A percentile compares a stretch with the other conserved stretches of the same genome.
phyloP scores from a whole-genome alignment of 2,113 vertebrate genomes.

The Polyodon spathula region DNA sequence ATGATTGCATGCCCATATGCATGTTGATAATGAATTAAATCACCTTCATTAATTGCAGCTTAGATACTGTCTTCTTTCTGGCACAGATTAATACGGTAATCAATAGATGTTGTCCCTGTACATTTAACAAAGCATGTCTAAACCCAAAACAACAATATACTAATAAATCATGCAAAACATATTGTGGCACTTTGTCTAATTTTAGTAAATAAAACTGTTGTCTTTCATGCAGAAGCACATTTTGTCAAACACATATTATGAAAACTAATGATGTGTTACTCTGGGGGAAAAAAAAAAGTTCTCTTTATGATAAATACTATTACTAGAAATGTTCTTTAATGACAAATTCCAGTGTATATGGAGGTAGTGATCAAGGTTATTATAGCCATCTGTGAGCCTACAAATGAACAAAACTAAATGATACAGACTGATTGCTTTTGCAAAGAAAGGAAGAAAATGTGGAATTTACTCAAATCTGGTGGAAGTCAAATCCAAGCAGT shows the following conservation, averaged over 20 bases:
- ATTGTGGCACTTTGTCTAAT: conserved; percentile 35
- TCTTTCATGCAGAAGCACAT: conserved; percentile 44
- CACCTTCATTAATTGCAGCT: conserved; percentile 30
- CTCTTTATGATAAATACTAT: conserved; percentile 31
- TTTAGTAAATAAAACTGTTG: conserved; percentile 48
- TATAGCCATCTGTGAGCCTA: conserved; percentile 50
- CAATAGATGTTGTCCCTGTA: conserved; percentile 8
- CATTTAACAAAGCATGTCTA: neutral
- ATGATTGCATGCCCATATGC: conserved; percentile 26
- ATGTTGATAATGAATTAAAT: conserved; percentile 44
- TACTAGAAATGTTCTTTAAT: conserved; percentile 52
- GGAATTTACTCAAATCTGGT: too few relatives aligned
- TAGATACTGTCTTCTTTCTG: conserved; percentile 19
- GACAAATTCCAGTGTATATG: conserved; percentile 28
- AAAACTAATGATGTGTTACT: conserved; percentile 64
- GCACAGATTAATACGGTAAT: conserved; percentile 20
- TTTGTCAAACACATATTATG: conserved; percentile 63
- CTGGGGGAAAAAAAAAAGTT: neutral
- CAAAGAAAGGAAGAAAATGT: too few relatives aligned
- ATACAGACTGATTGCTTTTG: too few relatives aligned
- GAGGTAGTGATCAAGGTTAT: conserved; percentile 39
- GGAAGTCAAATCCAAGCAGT: too few relatives aligned
- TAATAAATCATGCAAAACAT: conserved; percentile 48
- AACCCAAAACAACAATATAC: conserved; percentile 22
- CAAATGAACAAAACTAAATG: conserved; percentile 32